These are phyloP conservation scores for Galagoides demidoff DNA, from an alignment of 2,797 vertebrate species.

Conservation along the genomic window DNA sequence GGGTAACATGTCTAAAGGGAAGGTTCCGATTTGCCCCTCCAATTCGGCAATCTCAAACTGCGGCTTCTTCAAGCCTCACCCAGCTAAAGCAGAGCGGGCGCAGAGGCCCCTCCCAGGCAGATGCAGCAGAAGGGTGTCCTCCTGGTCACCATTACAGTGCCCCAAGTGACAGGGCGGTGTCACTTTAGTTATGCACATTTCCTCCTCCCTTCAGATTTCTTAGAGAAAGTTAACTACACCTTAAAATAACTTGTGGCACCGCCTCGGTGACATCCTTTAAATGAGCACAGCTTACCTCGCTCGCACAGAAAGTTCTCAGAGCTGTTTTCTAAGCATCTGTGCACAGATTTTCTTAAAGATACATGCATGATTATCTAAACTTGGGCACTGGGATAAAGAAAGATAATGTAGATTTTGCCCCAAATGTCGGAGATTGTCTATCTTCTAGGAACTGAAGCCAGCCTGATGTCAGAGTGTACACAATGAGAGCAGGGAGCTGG, in stretches of 20 bases:
- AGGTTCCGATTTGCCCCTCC: background rate
- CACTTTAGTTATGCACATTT: background rate
- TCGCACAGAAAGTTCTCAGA: background rate
- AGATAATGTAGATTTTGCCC: background rate
- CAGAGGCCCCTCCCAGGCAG: background rate
- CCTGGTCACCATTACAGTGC: too few relatives aligned
- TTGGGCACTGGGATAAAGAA: background rate
- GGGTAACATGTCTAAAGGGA: background rate
- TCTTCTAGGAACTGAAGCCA: conserved; percentile 5
- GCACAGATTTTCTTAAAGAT: background rate
- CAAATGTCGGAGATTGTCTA: background rate
- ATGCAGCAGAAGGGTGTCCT: background rate
- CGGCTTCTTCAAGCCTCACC: background rate
- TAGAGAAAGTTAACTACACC: background rate
- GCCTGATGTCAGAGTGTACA: background rate
- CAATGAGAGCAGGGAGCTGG: background rate
- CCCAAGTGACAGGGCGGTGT: background rate
- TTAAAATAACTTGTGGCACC: background rate
- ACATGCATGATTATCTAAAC: background rate
- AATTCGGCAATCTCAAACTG: background rate
- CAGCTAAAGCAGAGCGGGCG: background rate
- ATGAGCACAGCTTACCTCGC: background rate
- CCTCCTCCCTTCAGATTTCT: background rate
- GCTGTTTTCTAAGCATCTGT: background rate
- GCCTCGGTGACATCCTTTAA: background rate